Evolutionary conservation across 2,113 vertebrate genomes (phyloP).

Genomic region (Steatornis caripensis): DNA sequence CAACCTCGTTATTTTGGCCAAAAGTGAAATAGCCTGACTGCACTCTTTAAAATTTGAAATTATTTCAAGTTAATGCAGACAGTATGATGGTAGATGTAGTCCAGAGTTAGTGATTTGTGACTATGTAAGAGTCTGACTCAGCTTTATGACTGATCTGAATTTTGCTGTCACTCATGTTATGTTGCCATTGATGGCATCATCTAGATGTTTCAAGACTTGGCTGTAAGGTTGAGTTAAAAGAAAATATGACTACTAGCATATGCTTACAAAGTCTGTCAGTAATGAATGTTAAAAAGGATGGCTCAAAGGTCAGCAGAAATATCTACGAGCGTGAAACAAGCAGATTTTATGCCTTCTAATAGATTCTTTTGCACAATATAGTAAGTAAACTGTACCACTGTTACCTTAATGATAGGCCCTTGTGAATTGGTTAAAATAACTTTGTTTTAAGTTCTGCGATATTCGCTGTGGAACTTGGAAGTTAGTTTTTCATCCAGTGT

Average conservation of each 20-base stretch:
- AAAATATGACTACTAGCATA: not conserved
- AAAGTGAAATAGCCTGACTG: not conserved
- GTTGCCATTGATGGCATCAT: not conserved
- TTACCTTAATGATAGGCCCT: not conserved
- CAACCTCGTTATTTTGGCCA: not conserved
- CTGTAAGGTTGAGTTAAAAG: not conserved
- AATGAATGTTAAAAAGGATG: not conserved
- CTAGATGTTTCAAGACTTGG: not conserved
- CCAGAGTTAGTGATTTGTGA: not conserved
- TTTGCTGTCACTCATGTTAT: not conserved
- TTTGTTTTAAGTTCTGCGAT: not conserved
- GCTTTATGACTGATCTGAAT: not conserved
- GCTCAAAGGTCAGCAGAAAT: not conserved
- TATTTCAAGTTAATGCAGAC: not conserved
- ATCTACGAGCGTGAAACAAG: not conserved
- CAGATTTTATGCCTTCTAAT: not conserved
- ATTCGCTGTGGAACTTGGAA: not conserved
- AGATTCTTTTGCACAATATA: not conserved
- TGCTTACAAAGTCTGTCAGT: not conserved
- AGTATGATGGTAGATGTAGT: not conserved
- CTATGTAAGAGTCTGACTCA: not conserved
- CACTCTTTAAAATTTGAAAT: not conserved
- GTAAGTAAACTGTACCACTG: not conserved
- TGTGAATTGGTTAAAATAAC: not conserved
- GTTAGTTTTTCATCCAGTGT: not conserved